Base-by-base conservation (phyloP, 2,888 invertebrate genomes). In the Electrophaes corylata region DNA sequence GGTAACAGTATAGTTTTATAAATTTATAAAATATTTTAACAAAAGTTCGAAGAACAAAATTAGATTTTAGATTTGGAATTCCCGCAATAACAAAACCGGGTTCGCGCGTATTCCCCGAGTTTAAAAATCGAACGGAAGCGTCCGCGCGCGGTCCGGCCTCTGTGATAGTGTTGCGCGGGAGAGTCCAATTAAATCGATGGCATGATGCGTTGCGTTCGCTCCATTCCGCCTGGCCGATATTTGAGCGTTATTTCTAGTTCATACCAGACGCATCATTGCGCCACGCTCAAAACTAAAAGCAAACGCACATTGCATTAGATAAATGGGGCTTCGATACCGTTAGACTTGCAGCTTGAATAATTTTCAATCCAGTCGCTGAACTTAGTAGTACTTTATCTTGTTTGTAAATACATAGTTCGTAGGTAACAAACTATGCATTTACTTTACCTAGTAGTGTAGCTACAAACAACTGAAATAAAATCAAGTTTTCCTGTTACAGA, bases 261-360 rank as follows among this genome's bases (percentile, higher is more conserved):
- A 37, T 75, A 71, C 75, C 77, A 74, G 69, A 73, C 71, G 71
- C 72, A 73, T 90, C 89, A 88, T 54, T 49, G 59, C 89, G 90
- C 86, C 89, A 91, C 87, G 85, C 81, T 86, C 84, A 83, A 81
- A 83, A 84, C 88, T 87, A 84, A 87, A 87, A 86, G 88, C 86
- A 84, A 88, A 82, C 84, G 87, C 83, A 79, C 77, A 79, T 70
- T 86, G 87, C 86, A 84, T 88, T 87, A 87, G 88, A 88, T 88
- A 88, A 88, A 67, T 56, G 41, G 55, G 47, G 31, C 50, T 57
- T 48, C 44, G 63, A 48, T 45, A 47, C 50, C 44, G 55, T 65
- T 59, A 51, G 10, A 39, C 23, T 48, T 43, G 12, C 16, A 16
- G 37, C 37, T 37, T 37, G 37, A 37, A 37, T 37, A 37, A 37